Evolutionary conservation across 2,797 vertebrate species (phyloP).

Genomic region (Fundulus diaphanus): DNA sequence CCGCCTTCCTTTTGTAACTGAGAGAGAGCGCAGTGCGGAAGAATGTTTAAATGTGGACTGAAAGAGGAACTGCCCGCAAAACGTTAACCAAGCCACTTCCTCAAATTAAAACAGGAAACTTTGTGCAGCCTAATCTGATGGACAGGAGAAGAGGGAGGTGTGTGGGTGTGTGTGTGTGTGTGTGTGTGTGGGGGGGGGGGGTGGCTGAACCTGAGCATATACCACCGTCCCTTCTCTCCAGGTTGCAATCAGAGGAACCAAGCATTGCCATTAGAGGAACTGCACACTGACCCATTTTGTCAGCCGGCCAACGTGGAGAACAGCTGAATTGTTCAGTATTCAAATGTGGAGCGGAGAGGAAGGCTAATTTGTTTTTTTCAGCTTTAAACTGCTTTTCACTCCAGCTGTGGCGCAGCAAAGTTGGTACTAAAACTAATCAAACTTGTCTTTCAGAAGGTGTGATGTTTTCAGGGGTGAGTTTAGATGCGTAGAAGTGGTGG

Average conservation of each 20-base stretch:
- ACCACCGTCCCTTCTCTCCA: slow-evolving; percentile 28
- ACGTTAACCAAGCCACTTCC: slow-evolving; percentile 81
- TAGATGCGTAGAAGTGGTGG: slow-evolving; percentile 3
- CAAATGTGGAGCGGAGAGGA: slow-evolving; percentile 10
- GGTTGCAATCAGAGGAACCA: slow-evolving; percentile 56
- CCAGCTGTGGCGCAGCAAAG: not conserved
- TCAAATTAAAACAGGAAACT: slow-evolving; percentile 80
- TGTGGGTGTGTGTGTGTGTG: not conserved
- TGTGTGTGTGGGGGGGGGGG: not conserved
- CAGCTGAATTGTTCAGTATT: slow-evolving; percentile 28
- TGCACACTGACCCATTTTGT: slow-evolving; percentile 23
- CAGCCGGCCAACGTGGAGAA: slow-evolving; percentile 7
- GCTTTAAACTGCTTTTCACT: not conserved
- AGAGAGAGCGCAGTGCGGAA: slow-evolving; percentile 50
- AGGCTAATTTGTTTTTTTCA: not conserved
- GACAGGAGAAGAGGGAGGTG: slow-evolving; percentile 22
- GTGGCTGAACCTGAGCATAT: slow-evolving; percentile 27
- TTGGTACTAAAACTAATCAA: not conserved
- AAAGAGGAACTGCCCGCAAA: slow-evolving; percentile 82
- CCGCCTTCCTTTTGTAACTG: slow-evolving; percentile 45
- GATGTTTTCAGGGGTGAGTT: not conserved
- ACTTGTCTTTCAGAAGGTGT: not conserved
- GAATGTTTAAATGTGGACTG: slow-evolving; percentile 73
- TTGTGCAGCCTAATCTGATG: slow-evolving; percentile 57
- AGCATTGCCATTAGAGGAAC: slow-evolving; percentile 55